Conservation (phyloP, 2,113 vertebrate genomes). For the Himantopus leucocephalus region DNA sequence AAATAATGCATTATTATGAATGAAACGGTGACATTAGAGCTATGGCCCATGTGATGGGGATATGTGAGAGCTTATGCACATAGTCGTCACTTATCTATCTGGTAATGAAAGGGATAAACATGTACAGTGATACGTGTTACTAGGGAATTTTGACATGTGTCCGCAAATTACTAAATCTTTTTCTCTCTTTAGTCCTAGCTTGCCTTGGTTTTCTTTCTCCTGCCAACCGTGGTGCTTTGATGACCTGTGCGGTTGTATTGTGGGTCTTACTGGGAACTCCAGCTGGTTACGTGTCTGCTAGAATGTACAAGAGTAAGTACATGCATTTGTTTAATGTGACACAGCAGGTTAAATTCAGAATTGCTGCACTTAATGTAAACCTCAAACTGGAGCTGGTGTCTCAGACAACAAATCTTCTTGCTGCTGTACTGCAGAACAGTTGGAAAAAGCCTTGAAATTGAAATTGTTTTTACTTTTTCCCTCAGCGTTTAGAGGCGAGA, state of each 20-base stretch:
- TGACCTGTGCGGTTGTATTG: constrained; percentile 87
- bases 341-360: background rate
- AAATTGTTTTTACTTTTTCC: constrained; percentile 11
- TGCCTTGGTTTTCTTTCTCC: constrained; percentile 88
- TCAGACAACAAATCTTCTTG: background rate
- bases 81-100: background rate
- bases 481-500: constrained; percentile 87
- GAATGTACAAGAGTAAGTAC: constrained; percentile 87
- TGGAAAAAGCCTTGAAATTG: background rate
- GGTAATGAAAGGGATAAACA: background rate
- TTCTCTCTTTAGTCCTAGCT: constrained; percentile 72
- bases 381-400: background rate
- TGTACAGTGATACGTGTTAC: background rate
- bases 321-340: background rate
- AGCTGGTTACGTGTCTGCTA: constrained; percentile 85
- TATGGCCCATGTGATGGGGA: background rate
- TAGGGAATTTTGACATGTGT: background rate
- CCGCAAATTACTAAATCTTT: background rate
- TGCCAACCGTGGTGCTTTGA: constrained; percentile 85
- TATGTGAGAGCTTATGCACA: background rate
- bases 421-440: background rate
- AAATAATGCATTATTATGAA: background rate
- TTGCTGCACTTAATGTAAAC: background rate
- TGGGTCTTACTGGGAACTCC: constrained; percentile 85
- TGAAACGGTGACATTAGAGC: background rate